phyloP scores from a whole-genome alignment of 1,140 invertebrate genomes.

The Listronotus bonariensis region DNA sequence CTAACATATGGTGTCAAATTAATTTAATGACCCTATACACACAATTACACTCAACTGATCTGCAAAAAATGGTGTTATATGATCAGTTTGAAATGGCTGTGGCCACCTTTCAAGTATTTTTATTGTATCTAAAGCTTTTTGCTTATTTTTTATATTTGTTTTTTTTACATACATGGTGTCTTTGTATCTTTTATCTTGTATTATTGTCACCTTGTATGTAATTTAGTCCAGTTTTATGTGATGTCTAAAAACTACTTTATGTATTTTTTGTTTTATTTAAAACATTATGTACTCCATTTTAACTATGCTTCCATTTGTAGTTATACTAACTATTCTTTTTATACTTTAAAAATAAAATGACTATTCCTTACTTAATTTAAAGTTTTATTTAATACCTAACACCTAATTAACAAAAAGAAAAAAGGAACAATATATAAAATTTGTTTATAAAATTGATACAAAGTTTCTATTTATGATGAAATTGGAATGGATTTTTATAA shows the following conservation, averaged over 20 bases:
- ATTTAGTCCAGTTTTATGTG: too few species aligned
- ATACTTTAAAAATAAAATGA: constrained; percentile 23
- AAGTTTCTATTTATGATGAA: neutral
- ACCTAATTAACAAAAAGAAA: neutral
- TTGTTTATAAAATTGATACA: neutral
- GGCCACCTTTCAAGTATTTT: too few species aligned
- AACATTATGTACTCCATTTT: constrained; percentile 7
- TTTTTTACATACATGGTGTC: too few species aligned
- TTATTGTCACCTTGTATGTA: too few species aligned
- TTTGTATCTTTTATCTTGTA: too few species aligned
- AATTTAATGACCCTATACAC: too few species aligned
- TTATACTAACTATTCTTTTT: constrained; percentile 21
- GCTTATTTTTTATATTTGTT: too few species aligned
- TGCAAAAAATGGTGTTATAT: too few species aligned
- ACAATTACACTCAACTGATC: too few species aligned
- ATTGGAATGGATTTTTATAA: neutral
- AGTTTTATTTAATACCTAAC: neutral
- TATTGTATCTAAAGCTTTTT: too few species aligned
- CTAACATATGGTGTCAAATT: too few species aligned
- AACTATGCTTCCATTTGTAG: constrained; percentile 32
- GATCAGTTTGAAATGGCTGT: too few species aligned
- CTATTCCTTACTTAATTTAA: constrained; percentile 21
- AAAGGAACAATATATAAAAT: constrained; percentile 1
- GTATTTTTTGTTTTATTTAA: neutral
- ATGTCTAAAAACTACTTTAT: neutral